phyloP scores from a whole-genome alignment of 2,113 vertebrate species.

The Triplophysa tibetana region DNA sequence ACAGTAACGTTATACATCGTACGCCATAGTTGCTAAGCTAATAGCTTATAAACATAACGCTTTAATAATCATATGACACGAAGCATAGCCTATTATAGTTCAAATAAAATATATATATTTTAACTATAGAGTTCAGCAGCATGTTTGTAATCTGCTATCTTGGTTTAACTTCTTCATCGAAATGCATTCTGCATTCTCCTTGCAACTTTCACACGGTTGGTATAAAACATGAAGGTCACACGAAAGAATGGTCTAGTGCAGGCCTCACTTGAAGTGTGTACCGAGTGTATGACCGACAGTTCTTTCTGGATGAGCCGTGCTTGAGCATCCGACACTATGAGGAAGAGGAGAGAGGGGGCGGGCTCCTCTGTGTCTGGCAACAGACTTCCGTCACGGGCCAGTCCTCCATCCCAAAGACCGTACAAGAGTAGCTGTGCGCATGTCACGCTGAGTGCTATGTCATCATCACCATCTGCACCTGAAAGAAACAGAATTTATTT shows the following conservation, averaged over 20 bases:
- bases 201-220: constrained; percentile 34
- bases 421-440: constrained; percentile 69
- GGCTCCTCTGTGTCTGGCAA: constrained; percentile 50
- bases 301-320: constrained; percentile 67
- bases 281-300: constrained; percentile 54
- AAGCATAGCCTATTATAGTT: too few species aligned
- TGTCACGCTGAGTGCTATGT: constrained; percentile 57
- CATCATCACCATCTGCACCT: constrained; percentile 27
- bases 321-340: constrained; percentile 69
- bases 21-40: too few species aligned
- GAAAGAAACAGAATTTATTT: background rate
- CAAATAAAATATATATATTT: too few species aligned
- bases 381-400: constrained; percentile 57
- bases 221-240: too few species aligned
- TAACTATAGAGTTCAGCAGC: too few species aligned
- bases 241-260: background rate
- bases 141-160: too few species aligned
- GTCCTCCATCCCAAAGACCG: constrained; percentile 67
- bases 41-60: background rate
- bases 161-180: too few species aligned
- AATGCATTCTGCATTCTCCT: too few species aligned
- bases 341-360: constrained; percentile 71
- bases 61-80: background rate
- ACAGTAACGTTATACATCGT: too few species aligned
- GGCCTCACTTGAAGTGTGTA: constrained; percentile 39